phyloP scores from a whole-genome alignment of 2,113 vertebrate genomes.

The Microcebus tavaratra region DNA sequence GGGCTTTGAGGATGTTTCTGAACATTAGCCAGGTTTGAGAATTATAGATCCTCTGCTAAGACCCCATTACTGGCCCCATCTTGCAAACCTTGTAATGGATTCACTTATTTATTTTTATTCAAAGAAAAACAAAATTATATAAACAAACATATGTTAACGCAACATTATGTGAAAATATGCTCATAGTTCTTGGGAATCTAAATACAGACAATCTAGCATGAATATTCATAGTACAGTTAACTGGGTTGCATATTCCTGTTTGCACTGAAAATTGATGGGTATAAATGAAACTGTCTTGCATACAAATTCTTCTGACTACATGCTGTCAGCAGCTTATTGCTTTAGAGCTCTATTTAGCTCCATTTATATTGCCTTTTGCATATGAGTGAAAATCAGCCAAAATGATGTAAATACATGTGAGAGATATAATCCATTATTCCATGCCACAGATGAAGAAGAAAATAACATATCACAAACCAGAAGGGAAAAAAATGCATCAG shows the following conservation, averaged over 20 bases:
- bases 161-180: constrained; percentile 67
- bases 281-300: constrained; percentile 64
- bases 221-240: constrained; percentile 74
- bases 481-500: neutral
- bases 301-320: constrained; percentile 60
- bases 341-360: neutral
- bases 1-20: neutral
- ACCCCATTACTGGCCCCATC: neutral
- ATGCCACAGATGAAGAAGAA: neutral
- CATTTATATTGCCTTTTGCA: constrained; percentile 39
- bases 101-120: constrained; percentile 68
- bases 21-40: neutral
- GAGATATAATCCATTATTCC: neutral
- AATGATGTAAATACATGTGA: neutral
- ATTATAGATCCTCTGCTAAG: neutral
- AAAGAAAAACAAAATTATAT: constrained; percentile 66
- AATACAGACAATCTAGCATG: constrained; percentile 57
- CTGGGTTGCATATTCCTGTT: constrained; percentile 57
- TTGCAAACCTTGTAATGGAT: constrained; percentile 39
- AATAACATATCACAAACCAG: neutral
- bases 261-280: constrained; percentile 65
- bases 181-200: constrained; percentile 62
- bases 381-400: constrained; percentile 35
- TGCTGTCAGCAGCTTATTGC: constrained; percentile 31
- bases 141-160: constrained; percentile 72